Evolutionary conservation across 2,888 invertebrate genomes (phyloP), one percentile per base, ranked within the genome.

Genomic region (Drosophila parthenogenetica): DNA sequence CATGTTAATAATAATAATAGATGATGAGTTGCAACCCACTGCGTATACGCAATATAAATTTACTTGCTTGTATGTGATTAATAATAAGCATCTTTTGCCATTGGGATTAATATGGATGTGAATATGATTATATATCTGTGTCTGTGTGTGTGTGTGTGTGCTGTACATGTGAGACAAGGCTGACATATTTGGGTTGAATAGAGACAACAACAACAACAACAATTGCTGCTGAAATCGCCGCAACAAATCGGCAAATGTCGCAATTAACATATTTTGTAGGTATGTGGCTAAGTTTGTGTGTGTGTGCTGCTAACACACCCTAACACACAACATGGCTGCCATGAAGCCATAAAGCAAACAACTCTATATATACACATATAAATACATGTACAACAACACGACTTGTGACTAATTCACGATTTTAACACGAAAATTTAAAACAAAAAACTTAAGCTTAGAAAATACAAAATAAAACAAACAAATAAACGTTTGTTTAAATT

Each of bases 241-340:
- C 75, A 85, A 58, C 67, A 87, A 87, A 82, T 87, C 84, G 64
- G 77, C 84, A 76, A 87, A 81, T 84, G 76, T 83, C 73, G 79
- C 79, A 87, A 82, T 87, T 82, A 87, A 81, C 82, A 82, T 87
- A 83, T 86, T 78, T 82, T 66, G 58, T 45, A 66, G 53, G 63
- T 69, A 62, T 69, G 64, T 43, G 66, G 50, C 59, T 62, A 54
- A 64, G 54, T 48, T 17, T 49, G 40, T 53, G 61, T 62, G 48
- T 40, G 19, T 64, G 40, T 61, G 48, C 40, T 48, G 69, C 58
- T 53, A 65, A 69, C 80, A 78, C 80, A 77, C 80, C 77, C 77
- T 54, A 29, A 5, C 29, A 67, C 69, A 64, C 63, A 79, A 73
- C 64, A 73, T 76, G 77, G 69, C 78, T 59, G 78, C 69, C 76